Base-by-base conservation (phyloP, 2,888 invertebrate species). In the Temnothorax ravouxi region DNA sequence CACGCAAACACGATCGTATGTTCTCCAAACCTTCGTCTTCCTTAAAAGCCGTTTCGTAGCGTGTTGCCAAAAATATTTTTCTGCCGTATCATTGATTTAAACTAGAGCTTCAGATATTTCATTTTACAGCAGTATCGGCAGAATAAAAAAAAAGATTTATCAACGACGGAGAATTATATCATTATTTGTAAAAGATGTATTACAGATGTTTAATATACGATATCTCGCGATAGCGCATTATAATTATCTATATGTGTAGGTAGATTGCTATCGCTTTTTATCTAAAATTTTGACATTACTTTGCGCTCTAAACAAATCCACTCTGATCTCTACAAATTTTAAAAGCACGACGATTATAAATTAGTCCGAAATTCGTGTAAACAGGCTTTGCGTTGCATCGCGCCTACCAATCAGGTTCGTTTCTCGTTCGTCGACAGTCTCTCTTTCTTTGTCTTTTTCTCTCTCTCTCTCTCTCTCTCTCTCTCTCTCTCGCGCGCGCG, bases 351-450 rank as follows among this genome's bases (percentile, higher is more conserved):
- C 82, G 85, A 76, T 82, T 88, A 89, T 90, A 89, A 86, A 90
- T 90, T 88, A 90, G 85, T 84, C 64, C 82, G 88, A 90, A 88
- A 88, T 88, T 89, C 88, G 86, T 88, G 86, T 88, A 90, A 90
- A 90, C 87, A 89, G 86, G 86, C 87, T 87, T 81, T 89, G 88
- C 83, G 76, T 38, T 52, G 87, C 86, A 89, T 90, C 89, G 82
- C 82, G 86, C 76, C 67, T 86, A 89, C 90, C 89, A 91, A 91
- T 90, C 91, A 87, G 83, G 74, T 72, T 56, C 52, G 41, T 56
- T 75, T 62, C 81, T 81, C 62, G 41, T 54, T 64, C 52, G 72
- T 75, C 41, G 83, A 67, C 67, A 67, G 38, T 18, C 41, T 8
- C 67, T 69, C 38, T 52, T 52, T n/a, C n/a, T 61, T 9, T n/a